Evolutionary conservation across 2,797 vertebrate genomes (phyloP), one percentile per base, ranked within the genome.

Genomic region (Lagothrix lagotricha): DNA sequence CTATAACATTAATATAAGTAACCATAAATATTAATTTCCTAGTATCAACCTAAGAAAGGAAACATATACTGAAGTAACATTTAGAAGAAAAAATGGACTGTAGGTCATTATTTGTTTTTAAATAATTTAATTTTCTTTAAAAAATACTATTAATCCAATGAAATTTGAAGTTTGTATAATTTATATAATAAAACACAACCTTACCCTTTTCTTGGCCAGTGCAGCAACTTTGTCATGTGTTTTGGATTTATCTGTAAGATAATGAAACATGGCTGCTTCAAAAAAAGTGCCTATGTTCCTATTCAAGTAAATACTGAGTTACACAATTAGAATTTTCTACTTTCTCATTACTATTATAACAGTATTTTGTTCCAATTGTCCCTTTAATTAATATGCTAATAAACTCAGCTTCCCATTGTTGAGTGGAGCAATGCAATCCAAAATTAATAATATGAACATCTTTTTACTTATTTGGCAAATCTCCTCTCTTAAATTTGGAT

Each of bases 191-290:
- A 90, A 83, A 95, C 46, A 90, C 81, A 2, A 41, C 75, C 76
- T 98, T 97, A 95, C 94, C 97, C 30, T 97, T 96, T 94, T 97
- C 24, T 91, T 98, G 67, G 93, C 30, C n/a, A 90, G 36, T 89
- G 94, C n/a, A 80, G 67, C 20, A 33, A 89, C 46, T 96, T 57
- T 97, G 76, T 41, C 50, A 92, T 52, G 83, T 82, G 93, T 83
- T 97, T 95, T 46, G 90, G 90, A 36, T 93, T 95, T 96, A 92
- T 97, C 90, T 61, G 92, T 80, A 64, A 98, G 73, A 80, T 72
- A 96, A 97, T 92, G 97, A 98, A 97, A 4, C 11, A 88, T 79
- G 11, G n/a, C 22, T 80, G 7, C 30, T 97, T 98, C 48, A 77
- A 94, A 97, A 41, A 95, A 93, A 93, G 36, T 79, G 7, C 22